These are phyloP conservation scores for Amphilophus citrinellus DNA, from an alignment of 2,113 vertebrate species.

Conservation along the genomic window DNA sequence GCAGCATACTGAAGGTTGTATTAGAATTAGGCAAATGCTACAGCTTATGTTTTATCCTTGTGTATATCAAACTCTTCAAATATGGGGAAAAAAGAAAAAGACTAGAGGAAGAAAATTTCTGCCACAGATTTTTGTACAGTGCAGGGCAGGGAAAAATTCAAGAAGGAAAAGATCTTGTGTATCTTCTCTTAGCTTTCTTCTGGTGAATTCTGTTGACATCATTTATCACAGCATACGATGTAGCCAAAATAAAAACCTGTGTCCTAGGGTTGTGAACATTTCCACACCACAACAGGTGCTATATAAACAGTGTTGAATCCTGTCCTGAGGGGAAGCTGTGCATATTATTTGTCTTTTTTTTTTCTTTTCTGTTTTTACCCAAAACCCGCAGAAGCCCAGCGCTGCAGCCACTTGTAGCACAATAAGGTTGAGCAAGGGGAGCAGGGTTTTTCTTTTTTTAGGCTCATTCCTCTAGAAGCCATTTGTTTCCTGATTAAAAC, in stretches of 20 bases:
- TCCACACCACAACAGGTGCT: slow-evolving; percentile 84
- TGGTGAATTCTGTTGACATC: slow-evolving; percentile 49
- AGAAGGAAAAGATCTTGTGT: slow-evolving; percentile 32
- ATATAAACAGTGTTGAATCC: slow-evolving; percentile 84
- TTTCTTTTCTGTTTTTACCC: slow-evolving; percentile 39
- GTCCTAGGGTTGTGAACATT: slow-evolving; percentile 78
- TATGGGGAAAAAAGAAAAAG: not conserved
- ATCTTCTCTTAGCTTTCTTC: slow-evolving; percentile 47
- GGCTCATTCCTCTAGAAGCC: slow-evolving; percentile 79
- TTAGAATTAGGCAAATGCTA: slow-evolving; percentile 70
- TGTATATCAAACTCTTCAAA: slow-evolving; percentile 75
- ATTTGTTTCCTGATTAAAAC: slow-evolving; percentile 81
- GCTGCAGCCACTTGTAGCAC: slow-evolving; percentile 69
- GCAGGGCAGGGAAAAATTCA: slow-evolving; percentile 39
- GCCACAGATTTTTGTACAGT: slow-evolving; percentile 58
- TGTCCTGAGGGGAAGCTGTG: slow-evolving; percentile 65
- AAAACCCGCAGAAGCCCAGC: slow-evolving; percentile 53
- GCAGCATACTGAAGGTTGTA: slow-evolving; percentile 50
- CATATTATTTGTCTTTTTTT: slow-evolving; percentile 32
- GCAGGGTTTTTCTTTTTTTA: slow-evolving; percentile 35
- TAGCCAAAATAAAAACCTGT: slow-evolving; percentile 81
- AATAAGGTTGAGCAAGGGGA: slow-evolving; percentile 44
- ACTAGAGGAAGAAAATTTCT: slow-evolving; percentile 31
- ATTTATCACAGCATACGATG: slow-evolving; percentile 74
- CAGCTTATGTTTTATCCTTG: slow-evolving; percentile 59